Evolutionary conservation across 2,888 invertebrate genomes (phyloP).

Genomic region (Catocala sponsa): DNA sequence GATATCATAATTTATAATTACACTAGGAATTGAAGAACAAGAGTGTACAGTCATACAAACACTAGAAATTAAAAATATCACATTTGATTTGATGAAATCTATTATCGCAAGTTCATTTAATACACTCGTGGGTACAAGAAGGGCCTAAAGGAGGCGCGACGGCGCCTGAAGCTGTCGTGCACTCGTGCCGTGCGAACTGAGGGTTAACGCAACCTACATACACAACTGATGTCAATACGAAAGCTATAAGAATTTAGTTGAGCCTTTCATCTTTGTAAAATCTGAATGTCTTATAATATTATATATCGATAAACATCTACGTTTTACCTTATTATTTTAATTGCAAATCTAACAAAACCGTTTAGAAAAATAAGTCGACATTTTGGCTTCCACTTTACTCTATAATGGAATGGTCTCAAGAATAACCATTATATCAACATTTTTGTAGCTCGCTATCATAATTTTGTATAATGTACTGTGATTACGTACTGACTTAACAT

Average conservation of each 20-base stretch:
- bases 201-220: conserved; percentile 25
- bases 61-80: conserved; percentile 62
- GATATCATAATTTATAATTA: conserved; percentile 29
- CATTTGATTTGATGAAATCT: conserved; percentile 60
- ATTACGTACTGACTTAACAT: conserved; percentile 55
- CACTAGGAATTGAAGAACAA: conserved; percentile 24
- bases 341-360: conserved; percentile 86
- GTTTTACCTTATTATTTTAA: conserved; percentile 77
- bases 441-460: conserved; percentile 65
- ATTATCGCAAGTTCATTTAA: conserved; percentile 39
- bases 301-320: conserved; percentile 84
- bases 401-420: conserved; percentile 86
- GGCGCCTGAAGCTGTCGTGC: conserved; percentile 29
- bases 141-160: conserved; percentile 44
- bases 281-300: conserved; percentile 76
- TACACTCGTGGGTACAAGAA: conserved; percentile 20
- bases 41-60: conserved; percentile 46
- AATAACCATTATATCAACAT: conserved; percentile 75
- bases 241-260: conserved; percentile 81
- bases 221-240: conserved; percentile 58
- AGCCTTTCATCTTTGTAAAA: conserved; percentile 86
- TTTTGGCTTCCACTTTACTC: conserved; percentile 85
- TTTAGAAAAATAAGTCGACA: conserved; percentile 87
- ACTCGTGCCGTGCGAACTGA: background rate
- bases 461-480: conserved; percentile 60